Percentiles rank a stretch among this genome's conserved stretches.
These are phyloP conservation scores for Lycocerus yunnanus DNA, from an alignment of 2,888 invertebrate species.

Conservation along the genomic window DNA sequence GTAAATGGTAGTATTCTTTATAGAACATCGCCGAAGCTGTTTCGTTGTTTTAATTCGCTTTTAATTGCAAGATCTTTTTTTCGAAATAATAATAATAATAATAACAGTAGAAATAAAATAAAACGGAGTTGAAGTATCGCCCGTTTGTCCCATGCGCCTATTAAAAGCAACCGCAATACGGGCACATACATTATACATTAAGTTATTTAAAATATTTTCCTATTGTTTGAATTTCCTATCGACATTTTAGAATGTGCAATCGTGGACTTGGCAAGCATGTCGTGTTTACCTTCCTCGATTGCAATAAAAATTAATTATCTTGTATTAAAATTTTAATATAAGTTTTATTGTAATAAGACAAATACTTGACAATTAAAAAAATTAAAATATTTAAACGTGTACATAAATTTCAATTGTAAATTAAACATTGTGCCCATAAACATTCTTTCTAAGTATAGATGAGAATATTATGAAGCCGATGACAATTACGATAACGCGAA, in stretches of 20 bases:
- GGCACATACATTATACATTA: too few species aligned
- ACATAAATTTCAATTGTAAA: not conserved
- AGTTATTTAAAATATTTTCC: not conserved
- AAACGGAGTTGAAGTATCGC: not conserved
- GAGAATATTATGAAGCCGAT: not conserved
- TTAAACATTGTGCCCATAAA: not conserved
- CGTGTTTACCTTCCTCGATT: not conserved
- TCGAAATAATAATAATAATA: too few species aligned
- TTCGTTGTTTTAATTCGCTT: not conserved
- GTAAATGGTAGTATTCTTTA: not conserved
- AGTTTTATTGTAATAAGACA: not conserved
- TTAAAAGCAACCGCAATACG: not conserved
- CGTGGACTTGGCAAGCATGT: not conserved
- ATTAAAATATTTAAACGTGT: not conserved
- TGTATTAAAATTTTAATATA: not conserved
- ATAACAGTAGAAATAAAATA: not conserved
- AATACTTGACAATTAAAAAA: not conserved
- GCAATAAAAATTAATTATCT: not conserved
- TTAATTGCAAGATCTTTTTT: not conserved
- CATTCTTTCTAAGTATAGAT: not conserved
- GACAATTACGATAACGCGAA: constrained; percentile 18
- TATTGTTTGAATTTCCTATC: not conserved
- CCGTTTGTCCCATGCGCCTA: not conserved
- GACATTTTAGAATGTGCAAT: not conserved
- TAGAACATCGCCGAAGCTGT: not conserved